Conservation (phyloP, 2,113 vertebrate genomes). For the Progne subis region DNA sequence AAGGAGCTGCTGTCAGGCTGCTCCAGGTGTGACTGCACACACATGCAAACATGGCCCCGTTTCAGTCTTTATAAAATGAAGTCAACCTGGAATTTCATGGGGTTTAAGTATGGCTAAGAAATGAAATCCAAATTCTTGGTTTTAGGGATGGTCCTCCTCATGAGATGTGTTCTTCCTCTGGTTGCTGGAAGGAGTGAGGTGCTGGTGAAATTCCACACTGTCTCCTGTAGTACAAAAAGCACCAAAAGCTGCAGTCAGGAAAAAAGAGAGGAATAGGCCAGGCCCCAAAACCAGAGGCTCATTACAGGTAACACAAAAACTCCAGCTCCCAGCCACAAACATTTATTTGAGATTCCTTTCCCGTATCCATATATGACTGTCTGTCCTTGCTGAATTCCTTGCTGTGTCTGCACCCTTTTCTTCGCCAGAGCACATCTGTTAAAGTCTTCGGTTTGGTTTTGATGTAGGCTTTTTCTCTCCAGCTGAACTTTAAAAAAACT, state of each 20-base stretch:
- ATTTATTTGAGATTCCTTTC: conserved; percentile 34
- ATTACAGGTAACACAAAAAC: conserved; percentile 26
- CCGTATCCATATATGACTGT: neutral
- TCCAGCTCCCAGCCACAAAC: conserved; percentile 6
- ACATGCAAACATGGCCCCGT: neutral
- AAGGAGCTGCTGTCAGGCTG: neutral
- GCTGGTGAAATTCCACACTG: neutral
- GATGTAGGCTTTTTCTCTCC: conserved; percentile 50
- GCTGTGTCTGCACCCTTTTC: conserved; percentile 36
- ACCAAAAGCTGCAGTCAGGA: neutral
- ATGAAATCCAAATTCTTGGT: neutral
- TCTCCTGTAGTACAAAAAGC: neutral
- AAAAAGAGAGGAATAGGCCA: neutral
- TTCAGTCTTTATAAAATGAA: neutral
- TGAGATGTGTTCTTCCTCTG: neutral
- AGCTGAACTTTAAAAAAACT: conserved; percentile 44
- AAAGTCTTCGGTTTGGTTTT: conserved; percentile 53
- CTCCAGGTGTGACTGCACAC: neutral
- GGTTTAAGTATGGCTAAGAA: neutral
- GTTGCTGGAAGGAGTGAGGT: neutral
- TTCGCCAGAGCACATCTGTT: conserved; percentile 64
- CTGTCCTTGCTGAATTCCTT: conserved; percentile 39
- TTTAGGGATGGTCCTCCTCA: neutral
- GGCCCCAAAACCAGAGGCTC: neutral
- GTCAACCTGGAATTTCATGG: neutral